phyloP scores from a whole-genome alignment of 1,140 invertebrate species.

The Micrasema minimum region DNA sequence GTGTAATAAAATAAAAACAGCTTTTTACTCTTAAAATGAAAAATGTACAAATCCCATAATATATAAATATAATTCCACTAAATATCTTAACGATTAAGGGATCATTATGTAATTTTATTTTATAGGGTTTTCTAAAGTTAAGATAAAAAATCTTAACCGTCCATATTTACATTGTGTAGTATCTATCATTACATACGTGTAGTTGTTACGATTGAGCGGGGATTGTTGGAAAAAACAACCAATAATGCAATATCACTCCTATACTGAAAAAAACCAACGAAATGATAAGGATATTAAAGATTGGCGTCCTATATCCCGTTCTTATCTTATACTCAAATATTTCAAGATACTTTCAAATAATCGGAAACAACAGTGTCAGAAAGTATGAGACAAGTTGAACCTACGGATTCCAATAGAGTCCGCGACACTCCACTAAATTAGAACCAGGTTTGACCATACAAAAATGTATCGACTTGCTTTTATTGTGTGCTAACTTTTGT shows the following conservation, averaged over 20 bases:
- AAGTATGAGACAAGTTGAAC: too few relatives aligned
- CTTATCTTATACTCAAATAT: too few relatives aligned
- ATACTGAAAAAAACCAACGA: background rate
- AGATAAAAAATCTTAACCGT: slow-evolving; percentile 37
- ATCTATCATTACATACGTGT: slow-evolving; percentile 35
- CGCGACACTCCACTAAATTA: too few relatives aligned
- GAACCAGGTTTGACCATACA: too few relatives aligned
- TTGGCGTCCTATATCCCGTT: too few relatives aligned
- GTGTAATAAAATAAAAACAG: slow-evolving; percentile 15
- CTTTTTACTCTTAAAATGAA: slow-evolving; percentile 33
- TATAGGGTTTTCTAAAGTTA: slow-evolving; percentile 38
- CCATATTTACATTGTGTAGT: slow-evolving; percentile 33
- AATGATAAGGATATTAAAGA: too few relatives aligned
- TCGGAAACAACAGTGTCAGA: too few relatives aligned
- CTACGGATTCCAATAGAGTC: too few relatives aligned
- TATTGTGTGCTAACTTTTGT: too few relatives aligned
- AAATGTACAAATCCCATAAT: slow-evolving; percentile 37
- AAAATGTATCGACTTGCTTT: too few relatives aligned
- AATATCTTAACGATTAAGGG: slow-evolving; percentile 31
- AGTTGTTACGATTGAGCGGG: slow-evolving; percentile 39
- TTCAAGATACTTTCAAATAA: too few relatives aligned
- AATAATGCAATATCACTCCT: background rate
- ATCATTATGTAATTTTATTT: slow-evolving; percentile 44
- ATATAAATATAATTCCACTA: slow-evolving; percentile 45
- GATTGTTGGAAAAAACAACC: background rate